Conservation (phyloP, 2,888 invertebrate genomes). For the Scaptomyza tumidula region DNA sequence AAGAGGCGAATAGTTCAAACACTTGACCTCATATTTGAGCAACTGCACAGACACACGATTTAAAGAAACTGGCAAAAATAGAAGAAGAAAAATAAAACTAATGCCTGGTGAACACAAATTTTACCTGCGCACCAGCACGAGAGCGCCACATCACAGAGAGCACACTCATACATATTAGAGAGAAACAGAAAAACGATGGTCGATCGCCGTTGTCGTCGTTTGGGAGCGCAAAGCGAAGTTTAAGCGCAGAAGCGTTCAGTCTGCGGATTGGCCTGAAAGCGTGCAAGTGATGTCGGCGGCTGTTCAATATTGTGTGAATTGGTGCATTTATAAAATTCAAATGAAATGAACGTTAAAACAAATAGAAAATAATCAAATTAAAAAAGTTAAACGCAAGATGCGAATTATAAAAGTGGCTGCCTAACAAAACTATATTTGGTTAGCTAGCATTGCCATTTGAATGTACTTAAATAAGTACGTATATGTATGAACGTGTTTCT, state of each 20-base stretch:
- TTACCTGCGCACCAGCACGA: conserved; percentile 40
- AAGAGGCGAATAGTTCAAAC: conserved; percentile 68
- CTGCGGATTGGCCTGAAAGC: conserved; percentile 52
- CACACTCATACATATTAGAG: conserved; percentile 22
- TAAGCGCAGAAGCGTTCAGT: conserved; percentile 53
- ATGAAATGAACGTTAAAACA: conserved; percentile 13
- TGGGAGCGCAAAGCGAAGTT: conserved; percentile 19
- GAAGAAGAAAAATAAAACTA: conserved; percentile 2
- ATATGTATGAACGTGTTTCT: conserved; percentile 17
- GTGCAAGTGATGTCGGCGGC: conserved; percentile 42
- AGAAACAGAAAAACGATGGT: conserved; percentile 39
- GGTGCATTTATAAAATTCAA: conserved; percentile 27
- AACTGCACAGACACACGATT: conserved; percentile 49
- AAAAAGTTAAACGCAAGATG: conserved; percentile 17
- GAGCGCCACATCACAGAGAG: conserved; percentile 20
- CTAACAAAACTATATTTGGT: neutral
- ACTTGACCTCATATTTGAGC: conserved; percentile 78
- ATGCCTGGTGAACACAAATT: conserved; percentile 53
- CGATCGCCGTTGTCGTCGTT: conserved; percentile 20
- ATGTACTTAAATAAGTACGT: conserved; percentile 2
- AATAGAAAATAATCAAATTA: conserved; percentile 20
- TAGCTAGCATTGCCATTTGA: neutral
- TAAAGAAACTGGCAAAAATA: conserved; percentile 13
- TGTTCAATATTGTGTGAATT: conserved; percentile 1
- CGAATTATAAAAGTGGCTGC: conserved; percentile 28